Conservation (phyloP, 2,113 vertebrate species). For the Tretioscincus oriximinensis region DNA sequence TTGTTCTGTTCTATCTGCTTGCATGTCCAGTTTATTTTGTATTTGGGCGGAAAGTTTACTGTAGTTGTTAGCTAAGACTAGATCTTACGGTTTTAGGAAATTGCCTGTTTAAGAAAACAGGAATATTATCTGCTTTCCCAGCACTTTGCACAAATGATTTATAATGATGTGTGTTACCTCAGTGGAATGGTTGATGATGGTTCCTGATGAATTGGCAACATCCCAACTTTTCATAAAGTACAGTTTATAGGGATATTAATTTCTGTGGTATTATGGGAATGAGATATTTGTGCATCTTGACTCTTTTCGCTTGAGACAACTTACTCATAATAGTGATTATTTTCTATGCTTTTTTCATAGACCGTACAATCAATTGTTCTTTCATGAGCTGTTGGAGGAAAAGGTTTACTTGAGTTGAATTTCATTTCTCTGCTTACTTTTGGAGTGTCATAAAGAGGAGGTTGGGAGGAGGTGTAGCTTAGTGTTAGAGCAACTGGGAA, state of each 20-base stretch:
- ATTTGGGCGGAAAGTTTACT: background rate
- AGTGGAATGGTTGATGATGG: constrained; percentile 48
- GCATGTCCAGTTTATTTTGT: background rate
- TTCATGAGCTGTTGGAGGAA: background rate
- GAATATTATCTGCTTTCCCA: constrained; percentile 22
- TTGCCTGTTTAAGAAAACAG: constrained; percentile 22
- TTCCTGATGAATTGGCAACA: constrained; percentile 53
- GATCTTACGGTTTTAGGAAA: background rate
- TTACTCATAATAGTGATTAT: constrained; percentile 20
- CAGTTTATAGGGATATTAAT: constrained; percentile 2
- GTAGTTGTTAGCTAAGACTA: background rate
- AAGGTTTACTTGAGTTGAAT: background rate
- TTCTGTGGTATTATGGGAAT: constrained; percentile 27
- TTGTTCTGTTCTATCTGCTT: background rate
- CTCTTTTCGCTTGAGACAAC: constrained; percentile 7
- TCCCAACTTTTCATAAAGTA: constrained; percentile 50
- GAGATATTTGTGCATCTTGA: constrained; percentile 30
- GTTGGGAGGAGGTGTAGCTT: no score
- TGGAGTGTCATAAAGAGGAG: background rate
- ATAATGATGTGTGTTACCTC: background rate
- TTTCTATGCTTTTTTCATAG: constrained; percentile 10
- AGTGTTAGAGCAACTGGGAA: no score
- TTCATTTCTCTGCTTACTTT: background rate
- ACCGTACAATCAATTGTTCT: background rate
- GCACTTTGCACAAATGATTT: constrained; percentile 7